These are phyloP conservation scores for Drosophila setifemur DNA, from an alignment of 1,140 invertebrate genomes.

Conservation along the genomic window DNA sequence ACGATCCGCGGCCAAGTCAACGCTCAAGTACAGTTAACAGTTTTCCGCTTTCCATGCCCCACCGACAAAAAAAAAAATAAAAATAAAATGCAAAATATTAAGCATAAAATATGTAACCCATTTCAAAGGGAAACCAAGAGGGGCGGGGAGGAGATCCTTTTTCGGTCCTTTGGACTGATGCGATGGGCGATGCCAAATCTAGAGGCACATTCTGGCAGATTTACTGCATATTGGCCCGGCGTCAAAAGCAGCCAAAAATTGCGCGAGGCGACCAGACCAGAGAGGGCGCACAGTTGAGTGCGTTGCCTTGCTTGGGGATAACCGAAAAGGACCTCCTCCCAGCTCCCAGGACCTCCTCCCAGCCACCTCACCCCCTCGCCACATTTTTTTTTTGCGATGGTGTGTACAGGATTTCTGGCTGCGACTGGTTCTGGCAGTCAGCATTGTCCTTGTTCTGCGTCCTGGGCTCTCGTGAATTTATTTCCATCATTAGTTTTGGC, in stretches of 20 bases:
- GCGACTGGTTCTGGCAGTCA: conserved; percentile 59
- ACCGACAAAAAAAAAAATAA: too few species aligned
- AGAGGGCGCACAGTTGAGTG: conserved; percentile 41
- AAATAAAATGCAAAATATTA: conserved; percentile 82
- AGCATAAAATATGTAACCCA: conserved; percentile 82
- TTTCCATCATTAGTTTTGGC: conserved; percentile 81
- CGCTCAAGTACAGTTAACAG: conserved; percentile 66
- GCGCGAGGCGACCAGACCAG: conserved; percentile 26
- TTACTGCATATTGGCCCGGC: conserved; percentile 82
- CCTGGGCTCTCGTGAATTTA: conserved; percentile 67
- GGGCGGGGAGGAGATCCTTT: background rate
- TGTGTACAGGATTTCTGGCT: conserved; percentile 42
- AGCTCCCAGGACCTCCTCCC: background rate
- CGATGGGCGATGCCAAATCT: conserved; percentile 75
- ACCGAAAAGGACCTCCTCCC: conserved; percentile 21
- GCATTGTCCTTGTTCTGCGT: conserved; percentile 65
- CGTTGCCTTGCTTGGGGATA: conserved; percentile 41
- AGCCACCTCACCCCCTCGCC: background rate
- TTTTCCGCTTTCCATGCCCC: conserved; percentile 23
- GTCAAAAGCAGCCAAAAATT: conserved; percentile 80
- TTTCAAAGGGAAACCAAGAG: conserved; percentile 49
- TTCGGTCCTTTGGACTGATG: conserved; percentile 40
- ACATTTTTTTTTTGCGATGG: background rate
- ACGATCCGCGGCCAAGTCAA: conserved; percentile 26
- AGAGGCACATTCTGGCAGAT: conserved; percentile 81